A percentile compares a stretch with the other conserved stretches of the same genome.
phyloP scores from a whole-genome alignment of 2,888 invertebrate genomes.

The Galeruca laticollis region DNA sequence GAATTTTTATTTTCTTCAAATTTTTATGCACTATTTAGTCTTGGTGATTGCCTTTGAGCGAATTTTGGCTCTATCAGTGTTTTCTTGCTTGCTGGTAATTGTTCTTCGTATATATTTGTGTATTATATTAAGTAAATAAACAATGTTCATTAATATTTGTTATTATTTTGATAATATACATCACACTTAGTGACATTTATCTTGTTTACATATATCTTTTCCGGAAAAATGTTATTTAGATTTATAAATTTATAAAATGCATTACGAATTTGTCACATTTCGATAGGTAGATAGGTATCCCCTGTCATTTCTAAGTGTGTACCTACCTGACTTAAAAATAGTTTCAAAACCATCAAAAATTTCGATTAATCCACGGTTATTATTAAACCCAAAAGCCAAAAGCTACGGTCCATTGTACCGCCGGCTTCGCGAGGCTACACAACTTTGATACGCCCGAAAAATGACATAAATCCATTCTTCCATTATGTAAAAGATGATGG shows the following conservation, averaged over 20 bases:
- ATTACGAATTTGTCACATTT: background rate
- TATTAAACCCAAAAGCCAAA: conserved; percentile 25
- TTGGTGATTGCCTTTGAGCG: no score
- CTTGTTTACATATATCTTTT: no score
- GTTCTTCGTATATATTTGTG: no score
- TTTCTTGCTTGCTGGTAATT: no score
- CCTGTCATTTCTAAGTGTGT: conserved; percentile 7
- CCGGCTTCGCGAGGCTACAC: conserved; percentile 13
- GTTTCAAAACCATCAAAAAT: conserved; percentile 24
- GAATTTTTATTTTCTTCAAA: no score
- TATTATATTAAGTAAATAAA: no score
- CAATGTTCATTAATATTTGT: no score
- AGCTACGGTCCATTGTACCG: conserved; percentile 23
- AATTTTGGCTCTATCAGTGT: no score
- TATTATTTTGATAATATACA: no score
- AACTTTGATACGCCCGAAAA: conserved; percentile 65
- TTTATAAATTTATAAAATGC: background rate
- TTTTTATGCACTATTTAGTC: no score
- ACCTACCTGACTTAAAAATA: conserved; percentile 16
- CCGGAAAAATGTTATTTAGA: no score
- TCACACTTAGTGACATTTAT: no score
- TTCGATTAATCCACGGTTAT: conserved; percentile 34
- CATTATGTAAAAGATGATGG: conserved; percentile 65
- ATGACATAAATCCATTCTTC: conserved; percentile 66
- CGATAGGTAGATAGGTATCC: background rate